These are phyloP conservation scores for Callipepla squamata DNA, from an alignment of 2,113 vertebrate species.

Conservation along the genomic window DNA sequence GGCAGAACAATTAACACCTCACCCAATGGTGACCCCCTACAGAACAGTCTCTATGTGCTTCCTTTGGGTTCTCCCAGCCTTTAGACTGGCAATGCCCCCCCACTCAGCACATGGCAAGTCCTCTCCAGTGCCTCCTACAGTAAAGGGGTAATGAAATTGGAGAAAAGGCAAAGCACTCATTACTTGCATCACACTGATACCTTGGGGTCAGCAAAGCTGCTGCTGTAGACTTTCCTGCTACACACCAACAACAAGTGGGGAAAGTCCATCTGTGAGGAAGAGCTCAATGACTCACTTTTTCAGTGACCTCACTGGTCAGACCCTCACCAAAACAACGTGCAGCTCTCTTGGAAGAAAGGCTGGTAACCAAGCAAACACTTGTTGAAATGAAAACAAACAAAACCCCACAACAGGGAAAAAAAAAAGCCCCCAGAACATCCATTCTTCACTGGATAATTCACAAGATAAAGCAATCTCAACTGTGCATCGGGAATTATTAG, in stretches of 20 bases:
- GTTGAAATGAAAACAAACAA: not conserved
- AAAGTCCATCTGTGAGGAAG: not conserved
- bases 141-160: not conserved
- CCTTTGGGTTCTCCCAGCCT: not conserved
- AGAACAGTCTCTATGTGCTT: not conserved
- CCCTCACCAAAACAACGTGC: not conserved
- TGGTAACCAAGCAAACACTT: not conserved
- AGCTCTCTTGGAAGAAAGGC: not conserved
- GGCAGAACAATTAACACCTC: not conserved
- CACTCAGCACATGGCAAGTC: not conserved
- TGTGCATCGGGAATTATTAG: constrained; percentile 17
- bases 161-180: not conserved
- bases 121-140: not conserved
- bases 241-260: not conserved
- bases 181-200: not conserved
- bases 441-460: not conserved
- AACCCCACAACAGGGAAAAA: not conserved
- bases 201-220: not conserved
- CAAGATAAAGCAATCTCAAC: not conserved
- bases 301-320: not conserved
- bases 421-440: not conserved
- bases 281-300: not conserved
- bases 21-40: rapidly evolving
- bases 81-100: not conserved
- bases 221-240: not conserved